phyloP scores from a whole-genome alignment of 2,797 vertebrate species.

The Bucorvus abyssinicus region DNA sequence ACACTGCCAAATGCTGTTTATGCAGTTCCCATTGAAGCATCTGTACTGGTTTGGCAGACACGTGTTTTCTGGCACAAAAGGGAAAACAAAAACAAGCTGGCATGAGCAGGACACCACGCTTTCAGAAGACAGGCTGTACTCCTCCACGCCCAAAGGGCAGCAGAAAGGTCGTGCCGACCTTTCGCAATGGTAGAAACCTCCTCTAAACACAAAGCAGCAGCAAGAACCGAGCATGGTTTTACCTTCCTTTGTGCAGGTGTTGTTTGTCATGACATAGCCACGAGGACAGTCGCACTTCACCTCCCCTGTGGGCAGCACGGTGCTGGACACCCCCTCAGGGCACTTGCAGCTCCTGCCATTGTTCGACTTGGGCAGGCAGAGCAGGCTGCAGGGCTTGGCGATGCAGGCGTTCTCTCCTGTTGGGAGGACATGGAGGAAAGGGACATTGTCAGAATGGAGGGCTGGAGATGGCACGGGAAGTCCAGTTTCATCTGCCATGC shows the following conservation, averaged over 20 bases:
- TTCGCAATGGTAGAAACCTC: rapidly evolving
- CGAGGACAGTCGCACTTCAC: slow-evolving; percentile 87
- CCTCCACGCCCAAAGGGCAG: background rate
- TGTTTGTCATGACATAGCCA: slow-evolving; percentile 84
- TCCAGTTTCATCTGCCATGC: background rate
- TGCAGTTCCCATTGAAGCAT: slow-evolving; percentile 95
- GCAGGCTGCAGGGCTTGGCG: slow-evolving; percentile 86
- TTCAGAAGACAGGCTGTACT: rapidly evolving
- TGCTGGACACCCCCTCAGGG: slow-evolving; percentile 84
- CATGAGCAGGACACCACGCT: background rate
- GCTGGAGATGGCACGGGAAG: rapidly evolving
- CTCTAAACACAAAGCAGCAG: background rate
- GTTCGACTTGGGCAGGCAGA: slow-evolving; percentile 90
- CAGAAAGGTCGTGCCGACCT: rapidly evolving
- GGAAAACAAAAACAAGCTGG: background rate
- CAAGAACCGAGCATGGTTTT: background rate
- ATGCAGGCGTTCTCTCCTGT: slow-evolving; percentile 89
- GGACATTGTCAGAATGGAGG: background rate
- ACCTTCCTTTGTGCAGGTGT: slow-evolving; percentile 88
- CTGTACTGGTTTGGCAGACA: slow-evolving; percentile 93
- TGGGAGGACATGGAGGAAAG: background rate
- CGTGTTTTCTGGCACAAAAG: slow-evolving; percentile 81
- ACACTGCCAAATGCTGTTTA: slow-evolving; percentile 98
- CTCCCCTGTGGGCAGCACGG: slow-evolving; percentile 80
- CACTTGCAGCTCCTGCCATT: slow-evolving; percentile 86